Conservation (phyloP, 2,888 invertebrate genomes). For the Xanthia icteritia region DNA sequence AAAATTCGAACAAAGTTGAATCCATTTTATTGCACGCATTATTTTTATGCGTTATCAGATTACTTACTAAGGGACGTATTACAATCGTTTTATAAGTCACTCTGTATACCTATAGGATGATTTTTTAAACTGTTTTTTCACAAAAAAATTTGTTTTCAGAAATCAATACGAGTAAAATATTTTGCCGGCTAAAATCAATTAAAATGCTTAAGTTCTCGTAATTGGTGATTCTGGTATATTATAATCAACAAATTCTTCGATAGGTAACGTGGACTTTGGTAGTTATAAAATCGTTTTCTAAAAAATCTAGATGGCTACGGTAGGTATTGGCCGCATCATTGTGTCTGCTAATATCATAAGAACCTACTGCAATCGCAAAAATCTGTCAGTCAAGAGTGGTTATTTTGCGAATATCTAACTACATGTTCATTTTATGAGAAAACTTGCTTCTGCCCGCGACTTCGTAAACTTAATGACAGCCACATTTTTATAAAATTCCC, state of each 20-base stretch:
- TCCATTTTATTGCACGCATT: neutral
- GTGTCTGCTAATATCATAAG: neutral
- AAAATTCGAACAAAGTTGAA: neutral
- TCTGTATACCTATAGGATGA: neutral
- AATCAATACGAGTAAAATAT: neutral
- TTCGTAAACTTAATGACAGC: no score
- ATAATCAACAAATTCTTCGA: neutral
- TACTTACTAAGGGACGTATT: neutral
- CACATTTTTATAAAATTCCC: no score
- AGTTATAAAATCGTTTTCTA: neutral
- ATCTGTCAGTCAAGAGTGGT: neutral
- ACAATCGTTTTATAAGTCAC: neutral
- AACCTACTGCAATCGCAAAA: neutral
- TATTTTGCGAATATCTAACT: neutral
- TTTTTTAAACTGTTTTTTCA: neutral
- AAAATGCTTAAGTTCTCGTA: no score
- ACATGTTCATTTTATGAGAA: neutral
- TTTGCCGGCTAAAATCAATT: neutral
- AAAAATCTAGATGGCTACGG: neutral
- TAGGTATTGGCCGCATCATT: neutral
- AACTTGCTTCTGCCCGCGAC: no score
- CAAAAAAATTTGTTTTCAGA: neutral
- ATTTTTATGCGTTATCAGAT: neutral
- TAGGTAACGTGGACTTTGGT: neutral
- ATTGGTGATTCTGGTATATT: neutral